A percentile compares a stretch with the other conserved stretches of the same genome.
phyloP scores from a whole-genome alignment of 2,113 vertebrate species.

The Aegypius monachus region DNA sequence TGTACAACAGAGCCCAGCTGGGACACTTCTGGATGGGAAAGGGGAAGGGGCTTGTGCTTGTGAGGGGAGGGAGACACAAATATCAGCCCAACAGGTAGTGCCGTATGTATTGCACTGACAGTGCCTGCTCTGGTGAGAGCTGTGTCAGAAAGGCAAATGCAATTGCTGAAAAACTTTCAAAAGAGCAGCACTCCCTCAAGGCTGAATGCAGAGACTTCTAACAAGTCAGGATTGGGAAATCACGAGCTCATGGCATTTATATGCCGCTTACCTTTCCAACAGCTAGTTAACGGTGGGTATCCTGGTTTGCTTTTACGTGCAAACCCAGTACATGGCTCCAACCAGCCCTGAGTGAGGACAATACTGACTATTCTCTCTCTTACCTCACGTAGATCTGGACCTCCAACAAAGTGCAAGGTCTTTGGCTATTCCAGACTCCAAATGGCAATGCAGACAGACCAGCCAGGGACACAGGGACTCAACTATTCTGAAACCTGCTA shows the following conservation, averaged over 20 bases:
- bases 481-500: neutral
- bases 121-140: neutral
- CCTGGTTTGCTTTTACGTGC: neutral
- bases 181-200: neutral
- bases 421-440: neutral
- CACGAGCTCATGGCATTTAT: neutral
- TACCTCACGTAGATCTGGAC: neutral
- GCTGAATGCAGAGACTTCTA: neutral
- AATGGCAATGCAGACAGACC: neutral
- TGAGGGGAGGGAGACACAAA: neutral
- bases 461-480: neutral
- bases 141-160: neutral
- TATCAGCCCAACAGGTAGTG: neutral
- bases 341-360: neutral
- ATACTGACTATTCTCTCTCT: neutral
- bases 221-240: neutral
- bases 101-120: neutral
- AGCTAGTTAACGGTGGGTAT: neutral
- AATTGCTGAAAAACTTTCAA: neutral
- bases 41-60: neutral
- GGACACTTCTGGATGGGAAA: neutral
- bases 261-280: neutral
- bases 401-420: neutral
- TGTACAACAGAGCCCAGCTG: fast-evolving
- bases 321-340: neutral